Evolutionary conservation across 2,888 invertebrate genomes (phyloP), one percentile per base, ranked within the genome.

Genomic region (Myopa testacea): DNA sequence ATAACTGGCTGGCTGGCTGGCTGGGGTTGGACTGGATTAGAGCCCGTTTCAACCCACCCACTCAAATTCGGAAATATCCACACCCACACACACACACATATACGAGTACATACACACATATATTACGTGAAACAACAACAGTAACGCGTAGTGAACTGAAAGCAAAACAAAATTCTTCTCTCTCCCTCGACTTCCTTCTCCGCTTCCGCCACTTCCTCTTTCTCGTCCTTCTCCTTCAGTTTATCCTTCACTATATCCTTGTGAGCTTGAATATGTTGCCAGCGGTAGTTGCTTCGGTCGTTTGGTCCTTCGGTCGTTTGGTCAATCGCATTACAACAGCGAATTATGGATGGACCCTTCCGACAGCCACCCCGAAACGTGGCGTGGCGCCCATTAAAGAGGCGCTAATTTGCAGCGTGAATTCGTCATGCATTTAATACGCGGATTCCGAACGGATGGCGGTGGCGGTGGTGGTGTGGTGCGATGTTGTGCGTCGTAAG

Each of bases 341-440:
- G 14, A n/a, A 55, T n/a, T 14, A 55, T 38, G 65, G 14, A 65
- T 55, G 34, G 37, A 65, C 37, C 34, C 65, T 34, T 50, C 14
- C 50, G 14, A 14, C 70, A 55, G 55, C 37, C 7, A 19, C 38
- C 14, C 70, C 26, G 70, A 34, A 70, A 16, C 6, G 70, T 50
- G 52, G 26, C 5, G 38, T 65, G 65, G 45, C 70, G 70, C 52
- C 52, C 70, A 55, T 50, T 70, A 55, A 70, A 50, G 16, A 55
- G 70, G 70, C 52, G 70, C 70, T 70, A 70, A 70, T 70, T 34
- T 70, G 26, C 26, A 16, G 10, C 55, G 34, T 34, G 55, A 19
- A 70, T 52, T 55, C 70, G 70, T 55, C 55, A 69, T 69, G 68
- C 68, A 10, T 69, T 50, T 40, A 10, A 70, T 37, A 37, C 62